Evolutionary conservation across 1,140 invertebrate species (phyloP).

Genomic region (Drepana arcuata): DNA sequence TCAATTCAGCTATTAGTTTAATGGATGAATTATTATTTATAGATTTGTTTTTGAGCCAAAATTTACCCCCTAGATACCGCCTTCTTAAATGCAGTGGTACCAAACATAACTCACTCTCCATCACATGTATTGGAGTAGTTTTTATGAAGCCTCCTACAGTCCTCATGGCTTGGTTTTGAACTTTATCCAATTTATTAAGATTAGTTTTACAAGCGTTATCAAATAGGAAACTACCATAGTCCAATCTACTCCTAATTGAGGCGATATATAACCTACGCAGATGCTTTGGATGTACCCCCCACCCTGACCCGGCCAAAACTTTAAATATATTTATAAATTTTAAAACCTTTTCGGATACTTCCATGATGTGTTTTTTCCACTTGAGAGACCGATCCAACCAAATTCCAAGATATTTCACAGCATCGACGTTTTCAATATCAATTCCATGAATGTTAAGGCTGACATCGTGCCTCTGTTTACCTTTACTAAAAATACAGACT

Average conservation of each 20-base stretch:
- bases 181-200: not conserved
- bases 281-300: conserved; percentile 10
- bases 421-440: conserved; percentile 3
- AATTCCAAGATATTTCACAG: conserved; percentile 17
- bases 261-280: conserved; percentile 10
- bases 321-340: conserved; percentile 1
- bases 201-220: conserved; percentile 3
- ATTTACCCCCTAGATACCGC: conserved; percentile 8
- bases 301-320: conserved; percentile 1
- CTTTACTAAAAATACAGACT: conserved; percentile 10
- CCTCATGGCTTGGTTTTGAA: not conserved
- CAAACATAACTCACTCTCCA: not conserved
- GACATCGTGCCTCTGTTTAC: no score
- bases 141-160: not conserved
- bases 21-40: conserved; percentile 1
- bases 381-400: conserved; percentile 13
- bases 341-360: conserved; percentile 5
- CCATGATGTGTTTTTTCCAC: conserved; percentile 15
- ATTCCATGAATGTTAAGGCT: not conserved
- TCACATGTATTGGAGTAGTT: not conserved
- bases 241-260: conserved; percentile 4
- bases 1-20: conserved; percentile 1
- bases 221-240: conserved; percentile 9
- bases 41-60: conserved; percentile 8
- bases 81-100: not conserved